Evolutionary conservation across 64 coral and sea anemone genomes (phyloP).

Genomic region (Dendrophyllia cribrosa): DNA sequence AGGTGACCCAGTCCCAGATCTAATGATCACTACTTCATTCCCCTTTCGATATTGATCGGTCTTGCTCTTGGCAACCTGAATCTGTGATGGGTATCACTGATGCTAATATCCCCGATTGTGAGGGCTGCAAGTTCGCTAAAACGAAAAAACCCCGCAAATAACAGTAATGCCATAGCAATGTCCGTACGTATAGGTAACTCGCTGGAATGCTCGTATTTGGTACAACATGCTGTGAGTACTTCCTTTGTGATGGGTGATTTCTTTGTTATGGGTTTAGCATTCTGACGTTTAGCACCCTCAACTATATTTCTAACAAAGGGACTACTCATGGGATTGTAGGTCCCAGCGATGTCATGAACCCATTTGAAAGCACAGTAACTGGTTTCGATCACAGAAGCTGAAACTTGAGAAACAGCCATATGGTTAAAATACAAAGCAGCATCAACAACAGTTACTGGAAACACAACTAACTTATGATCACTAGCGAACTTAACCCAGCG

Average conservation of each 20-base stretch:
- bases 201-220: background rate
- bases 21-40: conserved; percentile 40
- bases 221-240: background rate
- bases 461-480: background rate
- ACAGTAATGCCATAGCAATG: conserved; percentile 13
- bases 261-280: background rate
- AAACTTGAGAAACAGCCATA: background rate
- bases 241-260: background rate
- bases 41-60: conserved; percentile 48
- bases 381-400: background rate
- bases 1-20: conserved; percentile 49
- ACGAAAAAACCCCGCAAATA: conserved; percentile 56
- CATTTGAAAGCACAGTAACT: background rate
- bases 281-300: background rate
- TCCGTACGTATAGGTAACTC: background rate
- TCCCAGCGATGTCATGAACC: background rate
- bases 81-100: conserved; percentile 24
- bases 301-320: background rate
- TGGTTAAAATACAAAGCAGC: background rate
- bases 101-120: conserved; percentile 25
- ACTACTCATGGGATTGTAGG: background rate
- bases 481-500: background rate
- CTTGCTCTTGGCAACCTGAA: conserved; percentile 40
- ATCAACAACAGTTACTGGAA: background rate
- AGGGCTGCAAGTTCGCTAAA: conserved; percentile 42